Evolutionary conservation across 2,888 invertebrate species (phyloP).

Genomic region (Luffia ferchaultella): DNA sequence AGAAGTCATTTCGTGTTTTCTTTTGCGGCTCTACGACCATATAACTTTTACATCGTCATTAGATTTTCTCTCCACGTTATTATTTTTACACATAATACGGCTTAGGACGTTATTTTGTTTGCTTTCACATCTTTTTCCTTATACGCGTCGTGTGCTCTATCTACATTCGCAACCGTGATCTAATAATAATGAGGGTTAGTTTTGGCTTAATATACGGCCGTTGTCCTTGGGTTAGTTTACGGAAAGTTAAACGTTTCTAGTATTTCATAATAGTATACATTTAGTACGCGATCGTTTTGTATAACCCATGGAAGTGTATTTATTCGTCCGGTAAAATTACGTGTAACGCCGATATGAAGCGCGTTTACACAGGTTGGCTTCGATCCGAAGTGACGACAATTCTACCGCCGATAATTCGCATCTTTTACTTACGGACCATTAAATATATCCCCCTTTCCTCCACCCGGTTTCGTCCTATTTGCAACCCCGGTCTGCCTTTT

Average conservation of each 20-base stretch:
- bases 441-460: conserved; percentile 16
- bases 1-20: neutral
- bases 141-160: neutral
- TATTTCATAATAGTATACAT: no score
- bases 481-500: neutral
- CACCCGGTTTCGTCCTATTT: neutral
- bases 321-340: no score
- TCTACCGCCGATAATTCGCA: conserved; percentile 17
- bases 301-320: no score
- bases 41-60: neutral
- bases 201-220: no score
- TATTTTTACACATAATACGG: neutral
- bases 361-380: conserved; percentile 12
- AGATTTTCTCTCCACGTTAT: neutral
- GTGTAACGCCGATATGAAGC: no score
- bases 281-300: no score
- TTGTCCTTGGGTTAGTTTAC: no score
- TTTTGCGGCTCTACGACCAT: neutral
- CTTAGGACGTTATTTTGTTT: neutral
- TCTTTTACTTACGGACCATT: conserved; percentile 23
- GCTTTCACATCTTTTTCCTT: neutral
- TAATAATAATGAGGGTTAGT: no score
- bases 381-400: conserved; percentile 9
- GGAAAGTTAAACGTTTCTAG: no score
- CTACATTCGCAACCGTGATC: neutral